phyloP scores from a whole-genome alignment of 2,113 vertebrate genomes.

The Leuciscus idus region DNA sequence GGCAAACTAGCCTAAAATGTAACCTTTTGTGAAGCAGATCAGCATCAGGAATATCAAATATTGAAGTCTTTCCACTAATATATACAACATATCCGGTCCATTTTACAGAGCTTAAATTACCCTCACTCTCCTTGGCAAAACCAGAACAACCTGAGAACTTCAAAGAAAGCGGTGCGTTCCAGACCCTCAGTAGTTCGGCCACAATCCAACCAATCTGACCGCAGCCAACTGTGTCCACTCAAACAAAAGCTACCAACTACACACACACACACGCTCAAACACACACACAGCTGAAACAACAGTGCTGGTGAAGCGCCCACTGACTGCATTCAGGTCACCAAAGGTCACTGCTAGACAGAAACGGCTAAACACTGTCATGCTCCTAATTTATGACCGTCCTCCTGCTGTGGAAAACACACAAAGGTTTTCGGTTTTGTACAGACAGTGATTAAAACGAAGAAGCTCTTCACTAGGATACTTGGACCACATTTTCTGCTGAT shows the following conservation, averaged over 20 bases:
- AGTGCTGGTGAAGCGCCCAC: slow-evolving; percentile 45
- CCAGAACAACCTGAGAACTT: slow-evolving; percentile 32
- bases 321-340: slow-evolving; percentile 16
- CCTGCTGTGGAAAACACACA: slow-evolving; percentile 25
- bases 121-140: background rate
- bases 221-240: slow-evolving; percentile 56
- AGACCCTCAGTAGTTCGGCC: slow-evolving; percentile 59
- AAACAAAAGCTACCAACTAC: slow-evolving; percentile 64
- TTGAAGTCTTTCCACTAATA: background rate
- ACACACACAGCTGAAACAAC: slow-evolving; percentile 77
- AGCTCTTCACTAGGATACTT: background rate
- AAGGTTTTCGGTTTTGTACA: slow-evolving; percentile 1
- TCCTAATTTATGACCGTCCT: slow-evolving; percentile 9
- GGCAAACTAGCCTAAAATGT: too few relatives aligned
- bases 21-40: too few relatives aligned
- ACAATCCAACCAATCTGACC: slow-evolving; percentile 60
- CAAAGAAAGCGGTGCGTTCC: slow-evolving; percentile 22
- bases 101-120: slow-evolving; percentile 11
- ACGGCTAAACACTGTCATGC: slow-evolving; percentile 19
- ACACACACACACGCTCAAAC: slow-evolving; percentile 31
- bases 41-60: too few relatives aligned
- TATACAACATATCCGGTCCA: background rate
- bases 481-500: slow-evolving; percentile 4
- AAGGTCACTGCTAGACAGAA: slow-evolving; percentile 28
- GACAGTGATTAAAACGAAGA: background rate